A percentile compares a stretch with the other conserved stretches of the same genome.
These are phyloP conservation scores for Wasmannia auropunctata DNA, from an alignment of 1,140 invertebrate species.

Conservation along the genomic window DNA sequence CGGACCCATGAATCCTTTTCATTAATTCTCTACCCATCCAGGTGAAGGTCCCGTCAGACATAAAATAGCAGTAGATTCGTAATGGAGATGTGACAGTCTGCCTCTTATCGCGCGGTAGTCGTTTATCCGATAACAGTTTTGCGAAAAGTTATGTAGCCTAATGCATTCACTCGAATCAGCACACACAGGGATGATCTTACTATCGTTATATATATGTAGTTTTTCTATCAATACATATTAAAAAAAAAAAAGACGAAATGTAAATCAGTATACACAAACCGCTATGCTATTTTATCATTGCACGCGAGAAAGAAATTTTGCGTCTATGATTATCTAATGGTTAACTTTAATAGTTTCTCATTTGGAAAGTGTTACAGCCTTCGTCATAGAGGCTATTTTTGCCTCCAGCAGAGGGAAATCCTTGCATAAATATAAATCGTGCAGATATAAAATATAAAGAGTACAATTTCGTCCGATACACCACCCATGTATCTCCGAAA, in stretches of 20 bases:
- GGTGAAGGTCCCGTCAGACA: neutral
- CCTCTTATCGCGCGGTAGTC: neutral
- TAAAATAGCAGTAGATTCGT: neutral
- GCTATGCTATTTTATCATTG: neutral
- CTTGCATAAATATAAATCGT: conserved; percentile 6
- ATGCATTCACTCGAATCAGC: neutral
- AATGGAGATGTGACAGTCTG: neutral
- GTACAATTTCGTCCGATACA: neutral
- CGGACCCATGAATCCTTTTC: conserved; percentile 8
- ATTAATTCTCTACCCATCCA: neutral
- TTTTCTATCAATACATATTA: neutral
- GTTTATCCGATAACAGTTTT: neutral
- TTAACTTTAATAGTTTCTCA: neutral
- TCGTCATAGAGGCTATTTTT: neutral
- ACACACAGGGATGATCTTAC: neutral
- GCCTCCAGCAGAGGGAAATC: neutral
- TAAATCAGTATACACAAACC: too few relatives aligned
- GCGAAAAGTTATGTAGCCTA: neutral
- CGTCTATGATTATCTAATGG: neutral
- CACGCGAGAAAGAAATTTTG: neutral
- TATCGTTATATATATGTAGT: neutral
- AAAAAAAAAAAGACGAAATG: too few relatives aligned
- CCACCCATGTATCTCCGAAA: neutral
- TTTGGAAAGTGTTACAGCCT: conserved; percentile 10
- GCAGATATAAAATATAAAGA: neutral